Evolutionary conservation across 2,797 vertebrate species (phyloP).

Genomic region (Pangasius djambal): DNA sequence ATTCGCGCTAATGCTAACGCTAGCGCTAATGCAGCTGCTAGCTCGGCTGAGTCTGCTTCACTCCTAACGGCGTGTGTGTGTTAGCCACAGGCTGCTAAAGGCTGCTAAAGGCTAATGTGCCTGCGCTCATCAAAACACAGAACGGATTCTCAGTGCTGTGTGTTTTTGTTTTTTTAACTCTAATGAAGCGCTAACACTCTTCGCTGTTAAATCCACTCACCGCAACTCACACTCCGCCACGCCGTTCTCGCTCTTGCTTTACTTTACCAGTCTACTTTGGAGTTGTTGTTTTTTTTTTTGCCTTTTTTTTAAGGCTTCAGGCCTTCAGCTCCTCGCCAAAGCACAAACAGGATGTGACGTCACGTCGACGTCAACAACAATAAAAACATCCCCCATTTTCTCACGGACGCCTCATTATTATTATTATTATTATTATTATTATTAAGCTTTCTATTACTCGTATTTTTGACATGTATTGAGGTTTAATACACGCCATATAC

Average conservation of each 20-base stretch:
- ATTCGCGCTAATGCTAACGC: slow-evolving; percentile 15
- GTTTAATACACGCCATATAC: background rate
- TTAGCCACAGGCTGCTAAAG: slow-evolving; percentile 20
- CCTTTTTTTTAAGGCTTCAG: slow-evolving; percentile 10
- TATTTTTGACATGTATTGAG: background rate
- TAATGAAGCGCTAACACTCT: background rate
- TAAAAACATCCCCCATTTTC: slow-evolving; percentile 31
- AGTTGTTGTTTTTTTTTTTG: background rate
- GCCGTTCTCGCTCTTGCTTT: background rate
- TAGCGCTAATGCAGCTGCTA: background rate
- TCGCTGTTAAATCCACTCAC: background rate
- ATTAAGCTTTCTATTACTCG: background rate
- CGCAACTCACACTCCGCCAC: background rate
- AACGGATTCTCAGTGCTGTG: background rate
- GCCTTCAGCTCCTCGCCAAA: slow-evolving; percentile 49
- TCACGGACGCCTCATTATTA: background rate
- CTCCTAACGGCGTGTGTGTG: slow-evolving; percentile 17
- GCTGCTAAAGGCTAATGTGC: slow-evolving; percentile 8
- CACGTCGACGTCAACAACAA: slow-evolving; percentile 42
- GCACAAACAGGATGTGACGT: slow-evolving; percentile 78
- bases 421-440: background rate
- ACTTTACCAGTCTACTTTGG: background rate
- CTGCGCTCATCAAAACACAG: slow-evolving; percentile 11
- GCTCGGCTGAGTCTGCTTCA: background rate
- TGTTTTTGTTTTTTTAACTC: background rate